A percentile compares a stretch with the other conserved stretches of the same genome.
phyloP scores from a whole-genome alignment of 2,888 invertebrate genomes.

The Conus canariensis region DNA sequence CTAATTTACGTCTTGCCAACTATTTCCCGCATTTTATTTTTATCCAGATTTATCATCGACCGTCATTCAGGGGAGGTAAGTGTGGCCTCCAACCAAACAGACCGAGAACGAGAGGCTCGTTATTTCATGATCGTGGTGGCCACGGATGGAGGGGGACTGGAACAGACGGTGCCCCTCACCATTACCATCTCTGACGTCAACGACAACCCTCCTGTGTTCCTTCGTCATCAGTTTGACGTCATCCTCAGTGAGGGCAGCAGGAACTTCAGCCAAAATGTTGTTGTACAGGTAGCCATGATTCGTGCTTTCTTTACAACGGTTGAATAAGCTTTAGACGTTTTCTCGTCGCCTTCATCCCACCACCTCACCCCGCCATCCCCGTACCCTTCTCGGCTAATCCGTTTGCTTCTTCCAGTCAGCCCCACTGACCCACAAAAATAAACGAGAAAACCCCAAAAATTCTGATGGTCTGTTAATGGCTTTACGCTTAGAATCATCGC shows the following conservation, averaged over 20 bases:
- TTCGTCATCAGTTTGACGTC: constrained; percentile 65
- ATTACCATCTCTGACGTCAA: constrained; percentile 70
- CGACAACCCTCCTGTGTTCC: constrained; percentile 71
- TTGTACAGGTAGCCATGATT: constrained; percentile 82
- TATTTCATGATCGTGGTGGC: constrained; percentile 90
- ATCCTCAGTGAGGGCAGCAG: constrained; percentile 86
- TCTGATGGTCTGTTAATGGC: too few species aligned
- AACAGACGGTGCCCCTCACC: constrained; percentile 64
- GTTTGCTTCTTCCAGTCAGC: too few species aligned
- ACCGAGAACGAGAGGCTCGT: constrained; percentile 89
- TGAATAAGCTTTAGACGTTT: too few species aligned
- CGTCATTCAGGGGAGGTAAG: constrained; percentile 84
- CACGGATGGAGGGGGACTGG: constrained; percentile 86
- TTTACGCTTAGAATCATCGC: too few species aligned
- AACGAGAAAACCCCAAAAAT: too few species aligned
- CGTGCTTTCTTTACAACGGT: background rate
- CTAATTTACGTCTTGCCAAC: too few species aligned
- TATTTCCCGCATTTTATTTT: too few species aligned
- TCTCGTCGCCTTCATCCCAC: too few species aligned
- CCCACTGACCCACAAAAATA: too few species aligned
- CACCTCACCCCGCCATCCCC: too few species aligned
- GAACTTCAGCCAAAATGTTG: constrained; percentile 87
- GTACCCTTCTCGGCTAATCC: too few species aligned
- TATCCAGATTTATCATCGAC: constrained; percentile 84
- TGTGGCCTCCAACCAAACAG: constrained; percentile 81